These are phyloP conservation scores for Eupelmus urozonus DNA, from an alignment of 2,888 invertebrate species.

Conservation along the genomic window DNA sequence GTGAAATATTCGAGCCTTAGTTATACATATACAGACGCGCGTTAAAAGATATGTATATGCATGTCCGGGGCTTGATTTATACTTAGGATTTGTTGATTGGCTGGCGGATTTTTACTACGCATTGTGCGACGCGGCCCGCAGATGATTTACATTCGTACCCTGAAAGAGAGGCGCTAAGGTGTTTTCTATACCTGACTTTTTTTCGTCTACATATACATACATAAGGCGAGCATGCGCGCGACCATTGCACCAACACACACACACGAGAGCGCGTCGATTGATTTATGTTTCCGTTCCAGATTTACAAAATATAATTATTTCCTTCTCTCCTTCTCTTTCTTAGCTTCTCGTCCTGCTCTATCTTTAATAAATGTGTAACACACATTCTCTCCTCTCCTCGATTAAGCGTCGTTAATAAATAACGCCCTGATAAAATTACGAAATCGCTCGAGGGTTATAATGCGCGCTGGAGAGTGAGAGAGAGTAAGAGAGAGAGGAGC, in stretches of 20 bases:
- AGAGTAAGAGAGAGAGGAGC: not conserved
- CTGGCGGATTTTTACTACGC: constrained; percentile 26
- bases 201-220: not conserved
- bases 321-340: constrained; percentile 9
- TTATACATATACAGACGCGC: not conserved
- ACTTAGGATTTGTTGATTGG: constrained; percentile 38
- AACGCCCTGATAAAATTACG: constrained; percentile 1
- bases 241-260: no score
- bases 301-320: constrained; percentile 43
- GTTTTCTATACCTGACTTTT: constrained; percentile 17
- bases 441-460: not conserved
- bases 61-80: constrained; percentile 14
- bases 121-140: no score
- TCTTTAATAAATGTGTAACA: not conserved
- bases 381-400: not conserved
- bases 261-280: not conserved
- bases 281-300: constrained; percentile 50
- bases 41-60: not conserved
- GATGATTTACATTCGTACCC: constrained; percentile 37
- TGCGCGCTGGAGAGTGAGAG: not conserved
- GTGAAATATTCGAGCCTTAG: constrained; percentile 1
- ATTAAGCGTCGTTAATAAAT: constrained; percentile 1
- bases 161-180: constrained; percentile 25
- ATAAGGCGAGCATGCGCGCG: not conserved
- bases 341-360: not conserved